A percentile compares a stretch with the other conserved stretches of the same genome.
Evolutionary conservation across 2,113 vertebrate genomes (phyloP).

Genomic region (Pseudorhombus dupliciocellatus): DNA sequence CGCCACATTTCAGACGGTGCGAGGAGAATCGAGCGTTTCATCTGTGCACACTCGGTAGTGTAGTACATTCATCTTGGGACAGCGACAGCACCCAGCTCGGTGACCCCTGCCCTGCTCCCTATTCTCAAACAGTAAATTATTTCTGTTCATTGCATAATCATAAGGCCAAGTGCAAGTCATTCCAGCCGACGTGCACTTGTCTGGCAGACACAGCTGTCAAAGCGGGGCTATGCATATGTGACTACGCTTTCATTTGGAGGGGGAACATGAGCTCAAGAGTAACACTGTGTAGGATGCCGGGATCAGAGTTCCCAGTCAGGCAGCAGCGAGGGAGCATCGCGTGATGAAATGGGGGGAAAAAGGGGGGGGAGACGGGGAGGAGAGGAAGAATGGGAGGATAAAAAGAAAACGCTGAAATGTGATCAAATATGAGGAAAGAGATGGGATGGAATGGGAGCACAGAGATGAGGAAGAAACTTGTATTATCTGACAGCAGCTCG

Average conservation of each 20-base stretch:
- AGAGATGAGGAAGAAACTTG: slow-evolving; percentile 23
- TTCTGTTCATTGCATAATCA: slow-evolving; percentile 60
- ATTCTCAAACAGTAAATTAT: slow-evolving; percentile 60
- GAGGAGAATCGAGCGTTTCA: slow-evolving; percentile 2
- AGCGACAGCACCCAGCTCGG: slow-evolving; percentile 19
- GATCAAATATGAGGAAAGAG: slow-evolving; percentile 39
- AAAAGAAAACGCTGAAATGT: slow-evolving; percentile 53
- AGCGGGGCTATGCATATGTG: slow-evolving; percentile 1
- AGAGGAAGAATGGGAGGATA: slow-evolving; percentile 42
- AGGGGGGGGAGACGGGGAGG: not conserved
- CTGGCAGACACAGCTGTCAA: slow-evolving; percentile 30
- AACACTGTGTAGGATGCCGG: slow-evolving; percentile 32
- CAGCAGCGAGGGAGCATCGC: slow-evolving; percentile 27
- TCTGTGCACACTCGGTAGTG: not conserved
- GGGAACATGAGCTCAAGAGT: slow-evolving; percentile 22
- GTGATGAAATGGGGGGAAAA: slow-evolving; percentile 15
- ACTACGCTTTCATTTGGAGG: slow-evolving; percentile 8
- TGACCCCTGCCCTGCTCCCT: slow-evolving; percentile 34
- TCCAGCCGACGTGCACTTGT: slow-evolving; percentile 29
- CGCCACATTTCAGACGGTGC: not conserved
- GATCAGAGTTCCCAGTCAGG: slow-evolving; percentile 51
- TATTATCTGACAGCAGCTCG: slow-evolving; percentile 51
- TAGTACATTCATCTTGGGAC: slow-evolving; percentile 39
- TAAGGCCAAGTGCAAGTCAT: slow-evolving; percentile 37
- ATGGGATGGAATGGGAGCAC: slow-evolving; percentile 44